Conservation (phyloP, 2,113 vertebrate genomes). For the Tupaia tana region DNA sequence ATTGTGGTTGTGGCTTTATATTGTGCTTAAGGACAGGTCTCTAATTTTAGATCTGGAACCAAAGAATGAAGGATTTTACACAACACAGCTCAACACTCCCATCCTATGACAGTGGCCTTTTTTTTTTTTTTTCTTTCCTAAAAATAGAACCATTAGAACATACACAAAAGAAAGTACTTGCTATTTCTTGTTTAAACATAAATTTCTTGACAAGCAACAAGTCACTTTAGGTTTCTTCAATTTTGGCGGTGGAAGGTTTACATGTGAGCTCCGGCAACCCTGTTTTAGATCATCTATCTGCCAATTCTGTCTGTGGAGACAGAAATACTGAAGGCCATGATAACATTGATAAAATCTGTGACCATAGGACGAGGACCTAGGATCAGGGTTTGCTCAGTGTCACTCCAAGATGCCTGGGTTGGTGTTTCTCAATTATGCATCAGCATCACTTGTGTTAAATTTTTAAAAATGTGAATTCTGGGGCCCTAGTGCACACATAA, state of each 20-base stretch:
- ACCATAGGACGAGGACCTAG: background rate
- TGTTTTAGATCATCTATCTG: background rate
- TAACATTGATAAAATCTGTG: background rate
- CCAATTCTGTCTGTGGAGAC: background rate
- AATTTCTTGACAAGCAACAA: background rate
- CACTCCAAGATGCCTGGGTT: background rate
- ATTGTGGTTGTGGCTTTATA: no score
- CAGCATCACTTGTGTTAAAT: background rate
- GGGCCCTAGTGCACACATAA: background rate
- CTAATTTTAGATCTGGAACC: no score
- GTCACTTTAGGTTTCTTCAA: background rate
- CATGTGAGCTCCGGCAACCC: background rate
- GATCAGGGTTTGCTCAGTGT: background rate
- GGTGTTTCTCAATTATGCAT: background rate
- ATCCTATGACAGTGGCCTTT: no score
- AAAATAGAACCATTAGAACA: slow-evolving; percentile 1
- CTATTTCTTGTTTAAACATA: background rate
- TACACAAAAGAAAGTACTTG: background rate
- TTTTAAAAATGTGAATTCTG: background rate
- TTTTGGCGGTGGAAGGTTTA: background rate
- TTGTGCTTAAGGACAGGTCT: no score
- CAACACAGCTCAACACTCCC: no score
- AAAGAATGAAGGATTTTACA: no score
- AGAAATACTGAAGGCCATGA: background rate
- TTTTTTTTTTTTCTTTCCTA: background rate